Base-by-base conservation (phyloP, 92 coral and sea anemone genomes). In the Phenganax subtilis region DNA sequence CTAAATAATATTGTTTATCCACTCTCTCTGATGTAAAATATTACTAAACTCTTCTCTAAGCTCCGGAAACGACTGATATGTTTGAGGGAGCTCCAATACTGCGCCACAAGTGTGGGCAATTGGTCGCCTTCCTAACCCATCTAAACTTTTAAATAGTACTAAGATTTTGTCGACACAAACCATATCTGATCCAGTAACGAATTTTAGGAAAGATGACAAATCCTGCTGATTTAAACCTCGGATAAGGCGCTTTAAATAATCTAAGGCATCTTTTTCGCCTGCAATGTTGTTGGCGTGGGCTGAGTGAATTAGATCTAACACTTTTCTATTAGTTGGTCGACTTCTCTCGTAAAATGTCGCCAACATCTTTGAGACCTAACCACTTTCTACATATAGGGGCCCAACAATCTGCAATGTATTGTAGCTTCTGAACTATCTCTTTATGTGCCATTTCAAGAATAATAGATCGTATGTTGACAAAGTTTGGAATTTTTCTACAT, bases 51-150 rank as follows among this genome's bases (percentile, higher is more conserved):
- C 87, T 65, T 77, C 87, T 51, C 87, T 55, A 14, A 68, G 59
- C 70, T 84, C 87, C 16, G 87, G 75, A 31, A 75, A 84, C 6
- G 62, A 53, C 51, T 80, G 30, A 55, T 80, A 80, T 28, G 88
- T 85, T 12, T 66, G 80, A 12, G 85, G 88, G 14, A 80, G 88
- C 57, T 85, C 88, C 85, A 85, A 76, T 57, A 80, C 81, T 37
- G 88, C 64, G 15, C 85, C 85, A 61, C 85, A 80, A 31, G 85
- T 85, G 72, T 85, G 85, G 67, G 85, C 81, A 28, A 85, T 85
- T 52, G 87, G 85, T 12, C 85, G 11, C 76, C 81, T 60, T 29
- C 72, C 85, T 6, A 85, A 80, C 75, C 88, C 81, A 51, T 85
- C 85, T 25, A 80, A 31, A 57, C 51, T 51, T 51, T 76, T 66